These are phyloP conservation scores for Liasis olivaceus DNA, from an alignment of 2,797 vertebrate species.

Conservation along the genomic window DNA sequence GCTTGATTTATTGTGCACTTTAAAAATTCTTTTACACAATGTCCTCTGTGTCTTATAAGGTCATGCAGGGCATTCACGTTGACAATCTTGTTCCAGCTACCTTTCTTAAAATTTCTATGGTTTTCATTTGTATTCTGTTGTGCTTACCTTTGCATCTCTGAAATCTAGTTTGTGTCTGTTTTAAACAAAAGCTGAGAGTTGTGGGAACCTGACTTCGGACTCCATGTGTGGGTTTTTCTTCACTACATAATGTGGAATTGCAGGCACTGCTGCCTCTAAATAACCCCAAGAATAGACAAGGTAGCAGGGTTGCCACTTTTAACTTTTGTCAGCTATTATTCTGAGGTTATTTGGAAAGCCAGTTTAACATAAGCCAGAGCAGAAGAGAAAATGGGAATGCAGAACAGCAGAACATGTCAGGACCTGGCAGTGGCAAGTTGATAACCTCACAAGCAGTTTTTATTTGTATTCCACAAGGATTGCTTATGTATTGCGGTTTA, in stretches of 20 bases:
- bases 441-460: not conserved
- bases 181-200: not conserved
- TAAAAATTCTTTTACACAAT: not conserved
- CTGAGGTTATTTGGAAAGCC: not conserved
- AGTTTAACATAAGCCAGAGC: not conserved
- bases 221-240: not conserved
- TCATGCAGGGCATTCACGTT: not conserved
- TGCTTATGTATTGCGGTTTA: not conserved
- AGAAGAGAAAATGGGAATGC: not conserved
- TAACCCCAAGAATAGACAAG: not conserved
- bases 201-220: not conserved
- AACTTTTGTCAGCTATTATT: not conserved
- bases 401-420: not conserved
- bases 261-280: not conserved
- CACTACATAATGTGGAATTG: not conserved
- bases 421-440: not conserved
- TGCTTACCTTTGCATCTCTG: not conserved
- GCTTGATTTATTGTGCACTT: not conserved
- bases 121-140: not conserved
- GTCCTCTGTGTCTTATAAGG: not conserved
- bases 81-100: not conserved
- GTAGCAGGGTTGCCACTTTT: not conserved
- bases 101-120: not conserved
- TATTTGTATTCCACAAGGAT: not conserved
- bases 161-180: not conserved